These are phyloP conservation scores for Apus apus DNA, from an alignment of 2,113 vertebrate genomes.

Conservation along the genomic window DNA sequence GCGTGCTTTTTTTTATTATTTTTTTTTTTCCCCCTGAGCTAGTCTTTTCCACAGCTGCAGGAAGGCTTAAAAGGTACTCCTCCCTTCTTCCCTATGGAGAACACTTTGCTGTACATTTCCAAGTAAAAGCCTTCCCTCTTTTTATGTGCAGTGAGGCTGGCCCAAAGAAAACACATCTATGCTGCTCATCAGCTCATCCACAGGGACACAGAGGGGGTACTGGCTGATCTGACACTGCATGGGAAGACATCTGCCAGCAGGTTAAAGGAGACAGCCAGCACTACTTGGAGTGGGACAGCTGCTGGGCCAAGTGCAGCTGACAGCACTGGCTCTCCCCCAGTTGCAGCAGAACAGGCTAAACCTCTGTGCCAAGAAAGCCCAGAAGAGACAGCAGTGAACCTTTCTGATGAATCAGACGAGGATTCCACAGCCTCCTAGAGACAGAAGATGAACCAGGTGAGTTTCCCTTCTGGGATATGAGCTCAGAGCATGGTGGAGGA, in stretches of 20 bases:
- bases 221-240: background rate
- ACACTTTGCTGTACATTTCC: background rate
- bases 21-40: background rate
- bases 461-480: background rate
- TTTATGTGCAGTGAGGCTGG: constrained; percentile 79
- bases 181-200: constrained; percentile 85
- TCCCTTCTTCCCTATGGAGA: background rate
- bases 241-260: background rate
- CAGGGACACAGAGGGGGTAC: background rate
- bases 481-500: background rate
- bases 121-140: constrained; percentile 41
- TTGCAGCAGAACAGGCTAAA: rapidly evolving
- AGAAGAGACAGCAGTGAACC: background rate
- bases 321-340: background rate
- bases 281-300: background rate
- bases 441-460: background rate
- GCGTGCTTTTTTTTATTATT: background rate
- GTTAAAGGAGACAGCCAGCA: background rate
- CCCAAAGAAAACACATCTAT: constrained; percentile 84
- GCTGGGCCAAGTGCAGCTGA: background rate
- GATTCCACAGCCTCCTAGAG: background rate
- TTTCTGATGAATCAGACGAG: background rate
- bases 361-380: background rate
- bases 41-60: constrained; percentile 10
- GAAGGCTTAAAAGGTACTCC: background rate